Evolutionary conservation across 2,113 vertebrate species (phyloP).

Genomic region (Phyllostomus discolor): DNA sequence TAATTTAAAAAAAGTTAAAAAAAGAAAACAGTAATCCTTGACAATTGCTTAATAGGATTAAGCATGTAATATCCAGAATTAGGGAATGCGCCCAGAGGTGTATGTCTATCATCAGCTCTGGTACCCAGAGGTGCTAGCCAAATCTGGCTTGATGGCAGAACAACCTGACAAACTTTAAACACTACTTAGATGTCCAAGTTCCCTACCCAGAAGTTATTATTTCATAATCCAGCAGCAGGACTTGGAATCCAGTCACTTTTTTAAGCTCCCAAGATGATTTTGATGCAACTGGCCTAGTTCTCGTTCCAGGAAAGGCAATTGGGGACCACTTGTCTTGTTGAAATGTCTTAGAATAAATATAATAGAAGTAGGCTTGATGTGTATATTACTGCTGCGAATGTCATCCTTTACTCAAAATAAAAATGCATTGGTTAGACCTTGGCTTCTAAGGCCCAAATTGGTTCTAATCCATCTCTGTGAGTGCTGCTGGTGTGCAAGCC

Average conservation of each 20-base stretch:
- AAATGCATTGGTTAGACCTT: not conserved
- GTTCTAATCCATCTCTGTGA: not conserved
- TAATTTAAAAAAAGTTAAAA: no score
- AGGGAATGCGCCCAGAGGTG: not conserved
- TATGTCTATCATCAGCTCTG: not conserved
- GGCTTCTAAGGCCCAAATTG: not conserved
- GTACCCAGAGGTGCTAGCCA: not conserved
- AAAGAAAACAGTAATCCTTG: not conserved
- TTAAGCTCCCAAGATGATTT: not conserved
- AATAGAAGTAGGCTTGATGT: not conserved
- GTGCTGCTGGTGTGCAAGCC: not conserved
- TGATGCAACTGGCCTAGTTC: not conserved
- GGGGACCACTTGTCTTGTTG: not conserved
- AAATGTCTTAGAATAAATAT: slow-evolving; percentile 9
- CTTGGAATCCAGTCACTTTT: not conserved
- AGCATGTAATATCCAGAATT: not conserved
- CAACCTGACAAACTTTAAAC: not conserved
- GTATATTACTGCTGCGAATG: not conserved
- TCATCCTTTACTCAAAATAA: not conserved
- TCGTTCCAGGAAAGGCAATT: not conserved
- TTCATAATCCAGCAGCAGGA: not conserved
- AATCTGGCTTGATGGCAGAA: not conserved
- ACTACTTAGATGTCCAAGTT: not conserved
- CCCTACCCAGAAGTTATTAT: not conserved
- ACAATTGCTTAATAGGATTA: not conserved